Conservation (phyloP, 92 coral and sea anemone genomes). For the Bergia sp. region DNA sequence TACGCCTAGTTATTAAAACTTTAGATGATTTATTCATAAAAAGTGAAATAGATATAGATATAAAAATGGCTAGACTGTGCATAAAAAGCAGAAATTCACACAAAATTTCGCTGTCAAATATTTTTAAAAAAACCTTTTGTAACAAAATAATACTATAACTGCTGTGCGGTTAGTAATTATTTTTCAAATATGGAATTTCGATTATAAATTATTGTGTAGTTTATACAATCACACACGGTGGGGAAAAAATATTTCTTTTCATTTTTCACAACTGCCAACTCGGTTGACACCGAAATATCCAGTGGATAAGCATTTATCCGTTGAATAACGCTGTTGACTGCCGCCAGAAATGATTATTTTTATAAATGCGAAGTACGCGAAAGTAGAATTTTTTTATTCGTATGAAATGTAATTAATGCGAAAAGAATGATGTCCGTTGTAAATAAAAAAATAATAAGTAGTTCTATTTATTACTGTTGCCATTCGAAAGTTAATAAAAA, state of each 20-base stretch:
- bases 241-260: too few relatives aligned
- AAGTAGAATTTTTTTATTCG: too few relatives aligned
- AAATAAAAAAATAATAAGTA: too few relatives aligned
- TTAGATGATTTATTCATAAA: background rate
- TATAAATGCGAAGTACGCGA: too few relatives aligned
- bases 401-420: background rate
- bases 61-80: background rate
- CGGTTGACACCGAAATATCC: too few relatives aligned
- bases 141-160: background rate
- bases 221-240: background rate
- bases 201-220: background rate
- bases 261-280: too few relatives aligned
- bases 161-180: background rate
- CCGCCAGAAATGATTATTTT: background rate
- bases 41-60: background rate
- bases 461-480: background rate
- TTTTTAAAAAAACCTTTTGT: too few relatives aligned
- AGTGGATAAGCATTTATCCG: background rate
- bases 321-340: background rate
- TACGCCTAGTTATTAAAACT: background rate
- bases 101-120: background rate
- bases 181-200: too few relatives aligned
- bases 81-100: background rate
- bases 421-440: background rate
- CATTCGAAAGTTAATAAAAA: too few relatives aligned